phyloP scores from a whole-genome alignment of 2,797 vertebrate species.

The Aeoliscus strigatus region DNA sequence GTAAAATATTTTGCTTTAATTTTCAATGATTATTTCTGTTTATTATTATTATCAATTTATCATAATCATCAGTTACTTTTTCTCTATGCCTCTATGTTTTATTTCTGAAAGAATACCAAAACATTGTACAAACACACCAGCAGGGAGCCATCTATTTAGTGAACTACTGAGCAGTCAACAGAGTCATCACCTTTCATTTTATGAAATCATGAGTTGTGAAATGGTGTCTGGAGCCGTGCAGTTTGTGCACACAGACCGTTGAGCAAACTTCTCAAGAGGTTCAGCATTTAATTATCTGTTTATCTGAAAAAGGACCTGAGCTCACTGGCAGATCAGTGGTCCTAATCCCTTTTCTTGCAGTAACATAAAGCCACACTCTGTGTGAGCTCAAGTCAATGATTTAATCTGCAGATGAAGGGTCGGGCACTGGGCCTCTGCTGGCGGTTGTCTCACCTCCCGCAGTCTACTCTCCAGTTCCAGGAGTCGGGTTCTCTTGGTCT shows the following conservation, averaged over 20 bases:
- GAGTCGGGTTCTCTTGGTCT: constrained; percentile 87
- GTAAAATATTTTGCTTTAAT: no score
- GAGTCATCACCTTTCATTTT: neutral
- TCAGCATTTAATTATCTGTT: constrained; percentile 39
- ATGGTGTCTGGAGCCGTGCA: constrained; percentile 2
- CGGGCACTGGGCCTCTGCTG: constrained; percentile 15
- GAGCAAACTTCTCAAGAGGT: constrained; percentile 13
- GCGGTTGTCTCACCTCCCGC: constrained; percentile 70
- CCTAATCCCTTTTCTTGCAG: constrained; percentile 47
- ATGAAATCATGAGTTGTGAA: constrained; percentile 1
- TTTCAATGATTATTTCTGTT: no score
- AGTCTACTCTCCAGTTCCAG: constrained; percentile 76
- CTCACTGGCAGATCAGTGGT: constrained; percentile 36
- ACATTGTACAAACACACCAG: neutral
- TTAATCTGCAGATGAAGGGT: constrained; percentile 39
- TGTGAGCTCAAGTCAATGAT: constrained; percentile 42
- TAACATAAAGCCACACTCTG: constrained; percentile 25
- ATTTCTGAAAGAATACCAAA: no score
- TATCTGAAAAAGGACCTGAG: constrained; percentile 46
- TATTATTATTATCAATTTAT: no score
- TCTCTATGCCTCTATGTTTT: no score
- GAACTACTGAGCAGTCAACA: neutral
- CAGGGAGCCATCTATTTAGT: neutral
- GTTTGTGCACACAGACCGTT: neutral
- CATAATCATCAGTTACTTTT: no score